These are phyloP conservation scores for Dione vanillae DNA, from an alignment of 2,888 invertebrate genomes.

Conservation along the genomic window DNA sequence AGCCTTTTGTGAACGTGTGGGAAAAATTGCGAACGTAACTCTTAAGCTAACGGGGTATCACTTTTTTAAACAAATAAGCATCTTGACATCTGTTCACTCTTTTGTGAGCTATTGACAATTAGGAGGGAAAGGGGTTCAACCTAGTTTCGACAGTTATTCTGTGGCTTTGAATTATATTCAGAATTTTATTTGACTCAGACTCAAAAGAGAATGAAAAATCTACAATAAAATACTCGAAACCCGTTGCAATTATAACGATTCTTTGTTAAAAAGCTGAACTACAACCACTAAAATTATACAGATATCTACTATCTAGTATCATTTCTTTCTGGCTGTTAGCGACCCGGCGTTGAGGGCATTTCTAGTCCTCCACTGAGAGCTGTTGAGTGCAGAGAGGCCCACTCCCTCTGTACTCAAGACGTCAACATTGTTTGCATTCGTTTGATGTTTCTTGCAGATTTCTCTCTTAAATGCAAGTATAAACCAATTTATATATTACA, in stretches of 20 bases:
- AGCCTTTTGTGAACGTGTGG: conserved; percentile 78
- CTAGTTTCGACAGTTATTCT: conserved; percentile 14
- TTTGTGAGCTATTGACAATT: conserved; percentile 9
- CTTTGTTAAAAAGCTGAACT: conserved; percentile 24
- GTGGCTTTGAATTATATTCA: conserved; percentile 18
- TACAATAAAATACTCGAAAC: conserved; percentile 15
- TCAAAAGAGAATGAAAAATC: conserved; percentile 14
- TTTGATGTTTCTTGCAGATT: conserved; percentile 44
- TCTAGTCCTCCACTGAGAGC: conserved; percentile 41
- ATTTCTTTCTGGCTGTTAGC: conserved; percentile 39
- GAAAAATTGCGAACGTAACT: conserved; percentile 57
- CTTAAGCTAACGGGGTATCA: conserved; percentile 34
- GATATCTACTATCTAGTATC: conserved; percentile 42
- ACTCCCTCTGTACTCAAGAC: conserved; percentile 42
- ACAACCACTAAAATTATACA: conserved; percentile 31
- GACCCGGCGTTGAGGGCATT: conserved; percentile 38
- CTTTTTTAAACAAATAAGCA: conserved; percentile 25
- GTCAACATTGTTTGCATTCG: conserved; percentile 45
- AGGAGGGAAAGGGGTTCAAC: conserved; percentile 7
- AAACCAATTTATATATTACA: conserved; percentile 31
- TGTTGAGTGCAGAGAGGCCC: conserved; percentile 40
- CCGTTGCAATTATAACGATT: conserved; percentile 13
- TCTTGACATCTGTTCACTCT: conserved; percentile 34
- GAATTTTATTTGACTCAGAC: conserved; percentile 9
- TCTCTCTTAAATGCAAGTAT: conserved; percentile 38